phyloP scores from a whole-genome alignment of 1,140 invertebrate species.

The Hyles euphorbiae region DNA sequence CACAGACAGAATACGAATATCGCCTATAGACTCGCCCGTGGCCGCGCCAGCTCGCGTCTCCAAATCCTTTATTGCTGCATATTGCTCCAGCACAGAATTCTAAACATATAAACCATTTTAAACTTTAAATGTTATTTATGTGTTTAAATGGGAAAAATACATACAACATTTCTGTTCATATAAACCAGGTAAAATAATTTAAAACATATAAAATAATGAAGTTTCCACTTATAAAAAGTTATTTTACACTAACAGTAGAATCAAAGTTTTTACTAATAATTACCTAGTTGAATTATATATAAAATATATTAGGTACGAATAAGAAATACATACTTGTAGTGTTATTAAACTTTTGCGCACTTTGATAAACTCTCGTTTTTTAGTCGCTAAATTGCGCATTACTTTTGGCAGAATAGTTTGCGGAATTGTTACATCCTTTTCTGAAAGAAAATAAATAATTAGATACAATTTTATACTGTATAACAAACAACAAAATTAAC shows the following conservation, averaged over 20 bases:
- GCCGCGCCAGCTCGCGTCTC: conserved; percentile 34
- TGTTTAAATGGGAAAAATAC: no score
- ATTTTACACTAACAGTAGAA: background rate
- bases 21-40: conserved; percentile 35
- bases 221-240: no score
- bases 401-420: conserved; percentile 43
- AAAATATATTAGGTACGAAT: no score
- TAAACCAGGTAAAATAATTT: no score
- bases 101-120: conserved; percentile 15
- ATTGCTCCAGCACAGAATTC: conserved; percentile 50
- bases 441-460: conserved; percentile 27
- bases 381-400: conserved; percentile 39
- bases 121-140: background rate
- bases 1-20: conserved; percentile 49
- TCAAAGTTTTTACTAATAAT: background rate
- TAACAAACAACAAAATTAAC: no score
- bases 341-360: conserved; percentile 43
- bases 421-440: conserved; percentile 44
- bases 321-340: conserved; percentile 41
- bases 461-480: background rate
- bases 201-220: no score
- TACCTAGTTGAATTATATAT: no score
- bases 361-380: conserved; percentile 60
- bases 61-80: conserved; percentile 45
- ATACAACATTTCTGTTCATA: no score